Base-by-base conservation (phyloP, 2,888 invertebrate genomes). In the Coecobrya sp. region DNA sequence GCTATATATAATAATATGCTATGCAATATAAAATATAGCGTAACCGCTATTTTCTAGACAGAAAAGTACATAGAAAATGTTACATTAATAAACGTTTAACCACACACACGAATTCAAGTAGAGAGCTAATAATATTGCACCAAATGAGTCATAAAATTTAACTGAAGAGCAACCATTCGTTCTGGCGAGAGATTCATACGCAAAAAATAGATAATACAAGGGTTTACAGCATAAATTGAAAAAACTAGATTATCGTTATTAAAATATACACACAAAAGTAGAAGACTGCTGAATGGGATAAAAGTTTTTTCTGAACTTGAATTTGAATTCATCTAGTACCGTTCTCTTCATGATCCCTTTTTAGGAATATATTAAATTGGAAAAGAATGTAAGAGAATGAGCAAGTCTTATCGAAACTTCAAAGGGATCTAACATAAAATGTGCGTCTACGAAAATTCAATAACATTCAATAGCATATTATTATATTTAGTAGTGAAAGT, bases 111-210 rank as follows among this genome's bases (percentile, higher is more conserved):
- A 52, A 49, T 52, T 25, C 52, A 42, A 85, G n/a, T n/a, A 85
- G 11, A 68, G 22, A 19, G n/a, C 49, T 68, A 65, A 68, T 68
- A 85, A 27, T 85, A 68, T 68, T 45, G 22, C 45, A 16, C n/a
- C 49, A 85, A 85, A 45, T 85, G 85, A 85, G 85, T 45, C 65
- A 68, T 85, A 85, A 85, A 68, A 68, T 49, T 62, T 25, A 68
- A 65, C 42, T 27, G 85, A 62, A 82, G 30, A 68, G 45, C 16
- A 49, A 68, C 42, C 22, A 68, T 49, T 85, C n/a, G 27, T 52
- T 79, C 27, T 52, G 19, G 27, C 10, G 13, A 22, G 25, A 25
- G 25, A 79, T 52, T 52, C 52, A 27, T 52, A 16, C 16, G 27
- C 25, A 79, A 27, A 79, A 27, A 79, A 10, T 76, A 19, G 45